Evolutionary conservation across 2,888 invertebrate genomes (phyloP).

Genomic region (Drosophila diplacantha): DNA sequence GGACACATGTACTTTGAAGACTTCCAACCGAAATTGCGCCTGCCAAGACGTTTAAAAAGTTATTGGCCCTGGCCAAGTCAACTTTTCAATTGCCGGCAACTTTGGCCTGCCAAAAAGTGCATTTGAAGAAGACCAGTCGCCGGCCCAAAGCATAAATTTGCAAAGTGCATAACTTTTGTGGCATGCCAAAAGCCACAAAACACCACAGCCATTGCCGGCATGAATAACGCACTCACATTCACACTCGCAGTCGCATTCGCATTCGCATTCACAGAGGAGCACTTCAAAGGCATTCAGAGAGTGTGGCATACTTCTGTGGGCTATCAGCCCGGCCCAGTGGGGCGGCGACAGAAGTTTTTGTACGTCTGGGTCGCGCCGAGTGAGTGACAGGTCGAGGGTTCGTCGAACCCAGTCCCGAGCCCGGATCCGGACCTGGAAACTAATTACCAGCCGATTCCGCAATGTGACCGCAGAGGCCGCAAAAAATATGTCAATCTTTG

Average conservation of each 20-base stretch:
- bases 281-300: constrained; percentile 65
- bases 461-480: constrained; percentile 41
- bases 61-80: constrained; percentile 61
- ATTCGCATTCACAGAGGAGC: constrained; percentile 24
- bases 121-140: constrained; percentile 23
- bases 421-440: constrained; percentile 35
- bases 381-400: constrained; percentile 36
- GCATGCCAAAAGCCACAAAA: constrained; percentile 70
- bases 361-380: constrained; percentile 21
- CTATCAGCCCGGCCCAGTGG: constrained; percentile 25
- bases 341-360: constrained; percentile 51
- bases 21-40: constrained; percentile 44
- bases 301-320: constrained; percentile 61
- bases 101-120: constrained; percentile 55
- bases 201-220: constrained; percentile 63
- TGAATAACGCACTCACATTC: constrained; percentile 54
- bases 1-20: constrained; percentile 67
- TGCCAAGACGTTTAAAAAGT: constrained; percentile 67
- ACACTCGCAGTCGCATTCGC: constrained; percentile 8
- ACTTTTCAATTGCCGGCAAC: constrained; percentile 62
- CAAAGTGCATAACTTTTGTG: constrained; percentile 70
- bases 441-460: constrained; percentile 53
- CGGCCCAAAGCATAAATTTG: constrained; percentile 58
- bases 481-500: constrained; percentile 43
- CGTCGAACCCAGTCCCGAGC: constrained; percentile 46